Conservation (phyloP, 2,113 vertebrate species). For the Probosciger aterrimus region DNA sequence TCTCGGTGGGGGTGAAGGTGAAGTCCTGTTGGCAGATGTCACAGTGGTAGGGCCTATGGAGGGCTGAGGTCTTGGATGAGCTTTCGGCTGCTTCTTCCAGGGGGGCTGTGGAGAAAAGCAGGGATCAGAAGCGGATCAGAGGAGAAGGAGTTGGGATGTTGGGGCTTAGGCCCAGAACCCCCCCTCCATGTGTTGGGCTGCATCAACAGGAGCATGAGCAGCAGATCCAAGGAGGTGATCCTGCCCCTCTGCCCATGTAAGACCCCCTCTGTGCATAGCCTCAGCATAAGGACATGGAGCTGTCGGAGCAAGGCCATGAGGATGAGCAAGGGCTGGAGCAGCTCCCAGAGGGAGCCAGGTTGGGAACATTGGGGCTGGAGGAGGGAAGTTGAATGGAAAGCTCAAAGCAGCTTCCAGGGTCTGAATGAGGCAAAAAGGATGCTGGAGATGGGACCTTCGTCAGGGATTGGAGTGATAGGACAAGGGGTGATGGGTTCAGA, state of each 20-base stretch:
- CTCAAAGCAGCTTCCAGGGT: too few species aligned
- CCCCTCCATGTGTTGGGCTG: too few species aligned
- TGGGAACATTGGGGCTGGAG: not conserved
- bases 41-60: slow-evolving; percentile 82
- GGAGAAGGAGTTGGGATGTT: too few species aligned
- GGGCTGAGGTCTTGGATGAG: not conserved
- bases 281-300: not conserved
- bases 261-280: too few species aligned
- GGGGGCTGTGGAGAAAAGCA: not conserved
- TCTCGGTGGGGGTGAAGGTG: slow-evolving; percentile 83
- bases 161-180: too few species aligned
- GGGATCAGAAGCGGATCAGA: not conserved
- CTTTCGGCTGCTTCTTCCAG: not conserved
- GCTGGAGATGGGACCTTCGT: too few species aligned
- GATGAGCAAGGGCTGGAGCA: not conserved
- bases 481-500: not conserved
- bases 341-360: not conserved
- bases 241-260: too few species aligned
- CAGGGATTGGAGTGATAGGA: not conserved
- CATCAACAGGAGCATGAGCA: too few species aligned
- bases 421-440: not conserved
- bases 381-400: not conserved
- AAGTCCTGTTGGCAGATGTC: slow-evolving; percentile 81
- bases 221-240: too few species aligned
- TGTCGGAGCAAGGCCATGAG: not conserved